Conservation (phyloP, 2,888 invertebrate genomes). For the Geophilus truncorum region DNA sequence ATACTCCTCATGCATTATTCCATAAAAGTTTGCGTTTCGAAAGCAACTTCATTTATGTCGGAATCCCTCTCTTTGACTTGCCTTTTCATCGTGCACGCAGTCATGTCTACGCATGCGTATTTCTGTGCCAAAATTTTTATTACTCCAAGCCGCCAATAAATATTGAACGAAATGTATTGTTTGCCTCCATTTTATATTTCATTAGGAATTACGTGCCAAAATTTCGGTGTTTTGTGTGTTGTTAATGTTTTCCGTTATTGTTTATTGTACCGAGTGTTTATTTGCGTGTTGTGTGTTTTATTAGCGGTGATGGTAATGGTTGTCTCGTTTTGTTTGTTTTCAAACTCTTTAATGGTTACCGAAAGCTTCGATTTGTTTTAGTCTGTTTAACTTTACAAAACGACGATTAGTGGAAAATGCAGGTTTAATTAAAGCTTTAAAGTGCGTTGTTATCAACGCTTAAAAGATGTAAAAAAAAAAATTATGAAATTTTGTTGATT, state of each 20-base stretch:
- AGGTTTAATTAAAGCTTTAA: no score
- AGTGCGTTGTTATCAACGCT: no score
- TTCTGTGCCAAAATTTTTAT: slow-evolving; percentile 9
- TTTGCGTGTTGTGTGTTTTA: background rate
- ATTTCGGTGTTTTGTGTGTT: background rate
- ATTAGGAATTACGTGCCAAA: background rate
- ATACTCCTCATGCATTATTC: background rate
- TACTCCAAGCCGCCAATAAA: background rate
- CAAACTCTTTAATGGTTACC: no score
- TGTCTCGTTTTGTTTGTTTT: background rate
- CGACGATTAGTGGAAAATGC: no score
- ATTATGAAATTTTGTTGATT: no score
- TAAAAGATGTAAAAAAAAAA: no score
- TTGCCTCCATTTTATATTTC: background rate
- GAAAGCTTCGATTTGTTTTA: no score
- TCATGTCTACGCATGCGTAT: background rate
- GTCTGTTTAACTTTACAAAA: no score
- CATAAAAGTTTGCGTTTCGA: slow-evolving; percentile 3
- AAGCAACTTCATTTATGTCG: background rate
- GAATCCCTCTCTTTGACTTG: background rate
- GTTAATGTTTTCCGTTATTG: background rate
- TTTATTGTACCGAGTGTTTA: background rate
- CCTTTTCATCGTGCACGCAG: background rate
- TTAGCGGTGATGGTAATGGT: background rate
- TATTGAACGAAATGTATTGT: background rate